A percentile compares a stretch with the other conserved stretches of the same genome.
These are phyloP conservation scores for Drosophila mimica DNA, from an alignment of 2,888 invertebrate genomes.

Conservation along the genomic window DNA sequence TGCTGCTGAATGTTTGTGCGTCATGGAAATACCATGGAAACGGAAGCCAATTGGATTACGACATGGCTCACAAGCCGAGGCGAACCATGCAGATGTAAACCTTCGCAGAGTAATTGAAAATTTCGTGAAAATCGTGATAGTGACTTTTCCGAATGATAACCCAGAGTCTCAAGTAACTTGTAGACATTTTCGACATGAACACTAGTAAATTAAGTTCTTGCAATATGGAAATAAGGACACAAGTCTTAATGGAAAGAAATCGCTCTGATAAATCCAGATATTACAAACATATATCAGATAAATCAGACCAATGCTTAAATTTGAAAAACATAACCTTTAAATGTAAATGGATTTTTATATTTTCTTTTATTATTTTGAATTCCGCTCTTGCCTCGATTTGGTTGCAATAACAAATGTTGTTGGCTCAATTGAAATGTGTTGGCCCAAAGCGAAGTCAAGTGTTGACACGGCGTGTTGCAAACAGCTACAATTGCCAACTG, in stretches of 20 bases:
- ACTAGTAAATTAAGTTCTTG: not conserved
- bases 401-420: not conserved
- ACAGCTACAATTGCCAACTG: slow-evolving; percentile 16
- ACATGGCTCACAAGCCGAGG: slow-evolving; percentile 31
- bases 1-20: not conserved
- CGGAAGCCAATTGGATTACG: slow-evolving; percentile 57
- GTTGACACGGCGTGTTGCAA: slow-evolving; percentile 4
- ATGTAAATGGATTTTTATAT: not conserved
- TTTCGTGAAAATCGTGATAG: slow-evolving; percentile 10
- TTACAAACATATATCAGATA: too few species aligned
- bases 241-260: not conserved
- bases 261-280: not conserved
- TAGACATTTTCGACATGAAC: not conserved
- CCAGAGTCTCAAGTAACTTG: not conserved
- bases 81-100: slow-evolving; percentile 39
- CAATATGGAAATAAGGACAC: not conserved
- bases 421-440: not conserved
- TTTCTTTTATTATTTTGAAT: not conserved
- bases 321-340: not conserved
- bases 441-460: slow-evolving; percentile 5
- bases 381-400: not conserved
- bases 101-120: slow-evolving; percentile 42
- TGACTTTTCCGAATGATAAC: not conserved
- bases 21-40: slow-evolving; percentile 25
- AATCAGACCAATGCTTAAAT: not conserved